Evolutionary conservation across 2,113 vertebrate species (phyloP).

Genomic region (Albula goreensis): DNA sequence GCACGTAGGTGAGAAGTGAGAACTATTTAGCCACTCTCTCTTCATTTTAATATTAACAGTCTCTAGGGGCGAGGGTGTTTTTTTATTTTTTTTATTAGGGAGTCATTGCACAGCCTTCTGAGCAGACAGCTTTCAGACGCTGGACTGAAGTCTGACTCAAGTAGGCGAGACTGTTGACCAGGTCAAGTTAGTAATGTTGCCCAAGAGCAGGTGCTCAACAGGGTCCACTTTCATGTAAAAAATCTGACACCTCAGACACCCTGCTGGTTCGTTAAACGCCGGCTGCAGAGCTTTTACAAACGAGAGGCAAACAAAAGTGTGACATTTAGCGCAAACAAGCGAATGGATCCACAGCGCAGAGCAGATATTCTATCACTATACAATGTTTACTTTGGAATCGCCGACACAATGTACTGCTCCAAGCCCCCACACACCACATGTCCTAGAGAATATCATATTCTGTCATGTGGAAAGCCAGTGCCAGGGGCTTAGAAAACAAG

Average conservation of each 20-base stretch:
- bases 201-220: background rate
- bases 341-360: background rate
- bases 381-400: background rate
- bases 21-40: background rate
- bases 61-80: background rate
- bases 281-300: background rate
- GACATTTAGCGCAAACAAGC: background rate
- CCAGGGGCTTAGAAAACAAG: slow-evolving; percentile 10
- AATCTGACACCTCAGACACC: background rate
- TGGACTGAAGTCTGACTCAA: background rate
- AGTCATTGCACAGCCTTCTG: background rate
- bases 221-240: background rate
- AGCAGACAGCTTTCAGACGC: background rate
- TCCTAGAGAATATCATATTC: slow-evolving; percentile 10
- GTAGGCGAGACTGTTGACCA: background rate
- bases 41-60: background rate
- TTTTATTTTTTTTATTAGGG: background rate
- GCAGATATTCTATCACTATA: background rate
- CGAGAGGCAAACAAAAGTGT: background rate
- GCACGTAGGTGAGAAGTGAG: background rate
- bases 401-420: background rate
- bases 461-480: background rate
- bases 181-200: background rate
- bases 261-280: background rate
- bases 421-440: slow-evolving; percentile 9